A percentile compares a stretch with the other conserved stretches of the same genome.
phyloP scores from a whole-genome alignment of 2,113 vertebrate species.

The Microtus oregoni region DNA sequence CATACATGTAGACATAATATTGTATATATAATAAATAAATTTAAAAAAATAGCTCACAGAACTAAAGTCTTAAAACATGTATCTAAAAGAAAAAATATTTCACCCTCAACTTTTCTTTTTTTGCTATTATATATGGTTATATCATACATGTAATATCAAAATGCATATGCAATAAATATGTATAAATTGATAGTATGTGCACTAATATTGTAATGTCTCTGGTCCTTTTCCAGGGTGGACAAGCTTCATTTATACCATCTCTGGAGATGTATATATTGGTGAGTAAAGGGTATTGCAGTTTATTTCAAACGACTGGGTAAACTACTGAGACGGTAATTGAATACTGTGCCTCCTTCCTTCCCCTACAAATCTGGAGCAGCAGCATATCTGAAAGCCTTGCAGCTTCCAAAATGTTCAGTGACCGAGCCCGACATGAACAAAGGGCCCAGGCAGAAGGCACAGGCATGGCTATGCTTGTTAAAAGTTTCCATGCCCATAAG shows the following conservation, averaged over 20 bases:
- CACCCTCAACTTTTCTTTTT: not conserved
- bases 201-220: slow-evolving; percentile 54
- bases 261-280: slow-evolving; percentile 86
- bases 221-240: slow-evolving; percentile 86
- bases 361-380: not conserved
- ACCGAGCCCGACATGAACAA: not conserved
- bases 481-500: not conserved
- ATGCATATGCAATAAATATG: not conserved
- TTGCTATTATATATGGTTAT: not conserved
- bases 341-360: not conserved
- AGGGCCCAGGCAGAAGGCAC: not conserved
- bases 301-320: not conserved
- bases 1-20: too few species aligned
- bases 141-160: not conserved
- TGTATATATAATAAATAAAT: too few species aligned
- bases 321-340: not conserved
- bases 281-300: slow-evolving; percentile 74
- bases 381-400: not conserved
- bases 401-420: slow-evolving; percentile 32
- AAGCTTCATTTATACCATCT: slow-evolving; percentile 88
- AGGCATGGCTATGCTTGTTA: not conserved
- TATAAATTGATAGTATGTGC: not conserved
- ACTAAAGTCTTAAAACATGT: slow-evolving; percentile 20
- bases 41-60: not conserved
- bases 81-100: slow-evolving; percentile 46